These are phyloP conservation scores for Malurus leucopterus DNA, from an alignment of 2,797 vertebrate species.

Conservation along the genomic window DNA sequence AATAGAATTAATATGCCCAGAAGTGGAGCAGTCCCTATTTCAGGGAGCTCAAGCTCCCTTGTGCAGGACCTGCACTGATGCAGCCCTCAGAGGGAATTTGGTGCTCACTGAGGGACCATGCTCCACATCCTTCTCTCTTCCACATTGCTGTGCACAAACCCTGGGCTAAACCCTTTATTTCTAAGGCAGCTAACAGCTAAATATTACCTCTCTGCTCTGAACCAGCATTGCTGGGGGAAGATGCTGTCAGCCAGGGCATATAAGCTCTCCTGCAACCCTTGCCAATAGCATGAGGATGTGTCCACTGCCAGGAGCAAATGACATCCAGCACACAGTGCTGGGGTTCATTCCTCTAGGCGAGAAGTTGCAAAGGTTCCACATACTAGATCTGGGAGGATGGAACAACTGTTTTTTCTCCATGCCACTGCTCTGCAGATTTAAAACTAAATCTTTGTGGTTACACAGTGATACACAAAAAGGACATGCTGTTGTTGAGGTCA, in stretches of 20 bases:
- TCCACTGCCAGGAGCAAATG: neutral
- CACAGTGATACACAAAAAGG: neutral
- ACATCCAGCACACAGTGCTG: neutral
- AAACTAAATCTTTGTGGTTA: neutral
- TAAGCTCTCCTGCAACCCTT: neutral
- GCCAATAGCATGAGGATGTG: neutral
- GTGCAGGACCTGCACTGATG: neutral
- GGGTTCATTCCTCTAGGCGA: neutral
- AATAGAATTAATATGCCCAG: neutral
- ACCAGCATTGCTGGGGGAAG: neutral
- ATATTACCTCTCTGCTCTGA: neutral
- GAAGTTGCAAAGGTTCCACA: neutral
- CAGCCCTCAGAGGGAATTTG: neutral
- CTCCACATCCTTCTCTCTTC: neutral
- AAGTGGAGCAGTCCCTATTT: neutral
- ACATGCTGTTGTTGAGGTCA: accelerated
- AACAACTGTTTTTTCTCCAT: neutral
- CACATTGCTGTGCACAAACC: neutral
- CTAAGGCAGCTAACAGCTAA: neutral
- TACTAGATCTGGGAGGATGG: neutral
- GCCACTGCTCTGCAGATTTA: neutral
- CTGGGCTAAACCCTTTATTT: neutral
- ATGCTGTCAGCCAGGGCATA: neutral
- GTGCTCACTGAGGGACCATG: neutral
- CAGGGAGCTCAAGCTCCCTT: accelerated